Evolutionary conservation across 1,140 invertebrate species (phyloP).

Genomic region (Bombus cullumanus): DNA sequence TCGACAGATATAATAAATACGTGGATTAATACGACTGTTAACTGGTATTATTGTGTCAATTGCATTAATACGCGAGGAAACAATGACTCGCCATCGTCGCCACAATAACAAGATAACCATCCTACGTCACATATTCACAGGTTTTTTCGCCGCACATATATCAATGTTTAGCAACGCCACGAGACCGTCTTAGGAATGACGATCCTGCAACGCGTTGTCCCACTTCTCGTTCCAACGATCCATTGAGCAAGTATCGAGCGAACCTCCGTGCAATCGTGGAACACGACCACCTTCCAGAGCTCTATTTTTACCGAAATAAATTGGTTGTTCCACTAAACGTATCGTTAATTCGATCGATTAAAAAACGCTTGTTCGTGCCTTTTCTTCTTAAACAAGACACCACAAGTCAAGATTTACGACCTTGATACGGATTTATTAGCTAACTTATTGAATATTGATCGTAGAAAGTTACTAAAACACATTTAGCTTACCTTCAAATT

Average conservation of each 20-base stretch:
- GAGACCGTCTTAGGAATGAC: conserved; percentile 34
- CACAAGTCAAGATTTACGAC: not conserved
- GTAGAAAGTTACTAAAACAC: not conserved
- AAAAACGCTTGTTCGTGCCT: too few species aligned
- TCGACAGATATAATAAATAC: too few species aligned
- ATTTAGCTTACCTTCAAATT: not conserved
- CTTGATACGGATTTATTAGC: not conserved
- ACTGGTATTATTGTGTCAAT: not conserved
- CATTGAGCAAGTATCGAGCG: conserved; percentile 33
- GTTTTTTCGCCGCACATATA: conserved; percentile 13
- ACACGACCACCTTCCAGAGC: conserved; percentile 5
- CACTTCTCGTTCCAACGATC: conserved; percentile 31
- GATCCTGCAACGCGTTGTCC: conserved; percentile 31
- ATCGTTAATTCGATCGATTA: not conserved
- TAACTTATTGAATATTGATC: not conserved
- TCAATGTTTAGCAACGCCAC: conserved; percentile 40
- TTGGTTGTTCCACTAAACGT: not conserved
- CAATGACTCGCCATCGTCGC: not conserved
- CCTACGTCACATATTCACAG: conserved; percentile 30
- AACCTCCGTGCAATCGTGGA: conserved; percentile 9
- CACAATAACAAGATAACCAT: conserved; percentile 9
- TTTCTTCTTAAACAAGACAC: not conserved
- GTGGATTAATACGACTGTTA: too few species aligned
- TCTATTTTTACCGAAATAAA: not conserved
- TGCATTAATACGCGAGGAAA: conserved; percentile 7